Evolutionary conservation across 2,797 vertebrate genomes (phyloP).

Genomic region (Choloepus didactylus): DNA sequence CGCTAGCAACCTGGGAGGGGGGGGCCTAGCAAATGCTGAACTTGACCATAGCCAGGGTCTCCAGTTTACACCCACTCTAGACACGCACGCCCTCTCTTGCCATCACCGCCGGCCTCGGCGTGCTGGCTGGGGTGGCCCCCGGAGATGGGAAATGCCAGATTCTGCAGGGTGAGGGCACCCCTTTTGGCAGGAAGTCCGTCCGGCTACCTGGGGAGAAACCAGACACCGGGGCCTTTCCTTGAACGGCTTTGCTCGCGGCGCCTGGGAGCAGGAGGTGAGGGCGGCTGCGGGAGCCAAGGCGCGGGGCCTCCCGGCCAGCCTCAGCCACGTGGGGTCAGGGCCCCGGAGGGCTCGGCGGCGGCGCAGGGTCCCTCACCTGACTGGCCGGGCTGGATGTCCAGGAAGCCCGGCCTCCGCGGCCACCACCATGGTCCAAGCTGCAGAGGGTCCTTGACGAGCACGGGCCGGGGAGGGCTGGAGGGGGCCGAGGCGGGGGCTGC

Average conservation of each 20-base stretch:
- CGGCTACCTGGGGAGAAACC: background rate
- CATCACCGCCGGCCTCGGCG: background rate
- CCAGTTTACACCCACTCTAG: constrained; percentile 29
- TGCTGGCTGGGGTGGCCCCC: background rate
- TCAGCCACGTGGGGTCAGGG: background rate
- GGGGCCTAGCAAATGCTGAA: background rate
- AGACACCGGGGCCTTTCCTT: fast-evolving
- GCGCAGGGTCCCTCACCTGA: no score
- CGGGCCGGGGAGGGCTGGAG: background rate
- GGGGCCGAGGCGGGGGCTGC: background rate
- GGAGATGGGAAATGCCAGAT: background rate
- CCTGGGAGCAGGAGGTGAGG: background rate
- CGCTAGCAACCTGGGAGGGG: background rate
- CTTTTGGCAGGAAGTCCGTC: fast-evolving
- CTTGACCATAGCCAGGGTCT: constrained; percentile 62
- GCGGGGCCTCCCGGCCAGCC: fast-evolving
- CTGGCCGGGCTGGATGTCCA: no score
- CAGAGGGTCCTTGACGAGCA: background rate
- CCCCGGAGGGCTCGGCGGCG: background rate
- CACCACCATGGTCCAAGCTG: background rate
- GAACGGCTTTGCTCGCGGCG: background rate
- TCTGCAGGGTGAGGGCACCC: background rate
- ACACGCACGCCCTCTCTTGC: background rate
- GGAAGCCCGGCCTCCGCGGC: no score
- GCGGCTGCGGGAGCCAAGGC: background rate